Percentiles rank a stretch among this genome's conserved stretches.
Conservation (phyloP, 2,113 vertebrate species). For the Burhinus bistriatus region DNA sequence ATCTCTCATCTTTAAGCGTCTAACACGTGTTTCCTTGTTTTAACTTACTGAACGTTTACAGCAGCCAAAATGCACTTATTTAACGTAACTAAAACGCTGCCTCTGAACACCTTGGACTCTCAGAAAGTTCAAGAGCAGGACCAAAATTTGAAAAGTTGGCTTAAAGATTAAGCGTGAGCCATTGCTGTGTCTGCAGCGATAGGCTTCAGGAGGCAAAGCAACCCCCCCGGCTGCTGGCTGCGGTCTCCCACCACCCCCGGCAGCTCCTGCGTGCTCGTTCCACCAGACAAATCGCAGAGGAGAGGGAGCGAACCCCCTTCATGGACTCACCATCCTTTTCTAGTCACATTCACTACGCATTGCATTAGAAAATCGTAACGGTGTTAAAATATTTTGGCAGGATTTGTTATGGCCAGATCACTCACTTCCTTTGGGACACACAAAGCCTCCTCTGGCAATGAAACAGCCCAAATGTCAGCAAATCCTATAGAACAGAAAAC, state of each 20-base stretch:
- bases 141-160: not conserved
- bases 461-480: constrained; percentile 37
- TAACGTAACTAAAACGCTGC: not conserved
- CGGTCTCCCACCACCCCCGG: not conserved
- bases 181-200: not conserved
- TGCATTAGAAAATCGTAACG: constrained; percentile 66
- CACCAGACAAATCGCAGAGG: constrained; percentile 15
- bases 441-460: constrained; percentile 50
- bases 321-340: constrained; percentile 57
- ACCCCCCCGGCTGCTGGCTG: not conserved
- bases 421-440: constrained; percentile 68
- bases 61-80: not conserved
- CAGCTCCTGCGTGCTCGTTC: not conserved
- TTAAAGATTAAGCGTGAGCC: not conserved
- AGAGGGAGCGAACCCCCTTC: constrained; percentile 41
- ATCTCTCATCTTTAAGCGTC: not conserved
- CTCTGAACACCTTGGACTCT: not conserved
- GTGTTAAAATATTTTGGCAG: constrained; percentile 67
- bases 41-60: not conserved
- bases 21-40: accelerated
- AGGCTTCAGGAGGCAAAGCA: not conserved
- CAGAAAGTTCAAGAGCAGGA: not conserved
- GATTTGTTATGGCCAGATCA: constrained; percentile 68
- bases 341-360: constrained; percentile 64
- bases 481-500: constrained; percentile 30